Evolutionary conservation across 2,888 invertebrate genomes (phyloP), one percentile per base, ranked within the genome.

Genomic region (Villa cingulata): DNA sequence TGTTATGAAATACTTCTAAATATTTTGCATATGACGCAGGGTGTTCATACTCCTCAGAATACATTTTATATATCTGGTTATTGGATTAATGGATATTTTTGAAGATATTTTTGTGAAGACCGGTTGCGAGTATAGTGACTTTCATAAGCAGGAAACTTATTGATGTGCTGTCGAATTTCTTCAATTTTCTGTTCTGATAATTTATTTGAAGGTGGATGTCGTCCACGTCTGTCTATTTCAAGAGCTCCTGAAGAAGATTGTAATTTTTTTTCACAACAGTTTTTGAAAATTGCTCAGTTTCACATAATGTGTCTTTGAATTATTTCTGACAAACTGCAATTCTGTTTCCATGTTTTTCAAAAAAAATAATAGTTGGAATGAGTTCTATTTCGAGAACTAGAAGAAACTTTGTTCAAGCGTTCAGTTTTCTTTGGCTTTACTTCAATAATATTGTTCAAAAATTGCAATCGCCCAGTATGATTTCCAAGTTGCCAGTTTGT

Each of bases 21-120:
- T 48, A 48, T 17, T 43, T 43, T 39, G 45, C 45, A n/a, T 36
- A 48, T 41, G 45, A 45, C 37, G 41, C 23, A n/a, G 40, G 40
- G 41, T 44, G 19, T 29, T 3, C 7, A n/a, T 45, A 39, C 16
- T 42, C 45, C 46, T 49, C 38, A 12, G 46, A 43, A n/a, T 46
- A 49, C 14, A 46, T 42, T 34, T 40, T 37, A 46, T 46, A 40
- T 29, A 46, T 46, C 41, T 49, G 36, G 14, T 7, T 46, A 29
- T 32, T 2, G 1, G 29, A 44, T 49, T 41, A 49, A n/a, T n/a
- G n/a, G n/a, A 15, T 49, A 17, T 12, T 41, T 37, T 46, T 41
- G 37, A 23, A 41, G 2, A 14, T 49, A 46, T 18, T 43, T 49
- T 46, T 49, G 45, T 23, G 45, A 37, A 23, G 45, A 45, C 12